phyloP scores from a whole-genome alignment of 1,140 invertebrate species.

The Drosophila pectinifera region DNA sequence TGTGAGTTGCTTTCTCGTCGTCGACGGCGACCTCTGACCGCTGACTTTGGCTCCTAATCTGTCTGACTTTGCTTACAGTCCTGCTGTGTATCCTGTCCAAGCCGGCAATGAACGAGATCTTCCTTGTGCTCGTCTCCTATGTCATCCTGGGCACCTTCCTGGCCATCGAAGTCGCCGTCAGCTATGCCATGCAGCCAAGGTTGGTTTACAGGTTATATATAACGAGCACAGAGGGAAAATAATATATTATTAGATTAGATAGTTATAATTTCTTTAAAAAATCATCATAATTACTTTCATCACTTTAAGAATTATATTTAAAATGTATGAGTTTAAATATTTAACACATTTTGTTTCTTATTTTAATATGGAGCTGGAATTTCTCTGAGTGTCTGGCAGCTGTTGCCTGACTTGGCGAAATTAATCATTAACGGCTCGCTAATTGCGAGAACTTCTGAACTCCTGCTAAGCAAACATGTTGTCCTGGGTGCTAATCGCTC shows the following conservation, averaged over 20 bases:
- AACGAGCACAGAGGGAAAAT: not conserved
- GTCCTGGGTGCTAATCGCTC: constrained; percentile 17
- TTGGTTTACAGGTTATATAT: constrained; percentile 51
- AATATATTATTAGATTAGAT: no score
- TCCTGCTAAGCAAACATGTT: constrained; percentile 27
- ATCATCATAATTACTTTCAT: not conserved
- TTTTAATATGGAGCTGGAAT: no score
- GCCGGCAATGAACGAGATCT: constrained; percentile 94
- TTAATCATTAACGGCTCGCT: constrained; percentile 71
- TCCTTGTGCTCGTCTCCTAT: constrained; percentile 93
- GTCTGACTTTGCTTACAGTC: constrained; percentile 85
- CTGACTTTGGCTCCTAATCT: constrained; percentile 23
- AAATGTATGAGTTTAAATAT: not conserved
- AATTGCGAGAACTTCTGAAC: constrained; percentile 50
- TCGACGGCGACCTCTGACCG: constrained; percentile 20
- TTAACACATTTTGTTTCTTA: not conserved
- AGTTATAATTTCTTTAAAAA: not conserved
- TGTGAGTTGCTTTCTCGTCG: constrained; percentile 83
- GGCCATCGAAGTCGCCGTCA: constrained; percentile 87
- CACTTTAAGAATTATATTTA: not conserved
- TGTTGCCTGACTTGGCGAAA: constrained; percentile 39
- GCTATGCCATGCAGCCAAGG: constrained; percentile 86
- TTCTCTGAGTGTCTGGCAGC: constrained; percentile 23
- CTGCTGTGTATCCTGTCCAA: constrained; percentile 91
- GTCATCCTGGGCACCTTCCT: constrained; percentile 91